Evolutionary conservation across 2,113 vertebrate genomes (phyloP), one percentile per base, ranked within the genome.

Genomic region (Pyxicephalus adspersus): DNA sequence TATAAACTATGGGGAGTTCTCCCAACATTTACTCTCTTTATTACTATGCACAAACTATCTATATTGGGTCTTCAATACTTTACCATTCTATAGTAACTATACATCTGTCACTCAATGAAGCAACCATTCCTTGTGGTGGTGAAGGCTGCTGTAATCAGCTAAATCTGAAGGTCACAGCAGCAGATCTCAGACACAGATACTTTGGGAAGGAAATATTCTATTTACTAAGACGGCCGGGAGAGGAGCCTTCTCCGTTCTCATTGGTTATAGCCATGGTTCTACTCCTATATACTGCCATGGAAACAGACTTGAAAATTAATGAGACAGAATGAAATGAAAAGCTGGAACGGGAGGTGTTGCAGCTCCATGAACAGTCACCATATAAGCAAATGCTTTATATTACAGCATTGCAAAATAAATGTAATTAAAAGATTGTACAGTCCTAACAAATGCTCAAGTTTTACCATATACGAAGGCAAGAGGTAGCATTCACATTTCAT

Each of bases 231-330:
- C 55, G 28, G 23, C 28, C 22, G 70, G 70, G 70, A 74, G 55
- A 58, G 9, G 71, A 31, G 51, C 28, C 70, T 3, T 52, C 20
- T n/a, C 26, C 54, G 0, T 54, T 60, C 22, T 61, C 54, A 34
- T 74, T 74, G 71, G 71, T 55, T 74, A 29, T 23, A 38, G 54
- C 57, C 55, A 1, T 19, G 34, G 54, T 60, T 74, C 71, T 25
- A 60, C 71, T 38, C 38, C 3, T 23, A 28, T 58, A 34, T 15
- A 74, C 29, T 74, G 71, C 71, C 71, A 74, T 74, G 71, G 71
- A 74, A 74, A 74, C 71, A 74, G 71, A 74, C 71, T 74, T 23
- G 20, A 74, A 60, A 74, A 60, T 58, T 74, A 31, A 29, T 2
- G 28, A 60, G 54, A 74, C 34, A 58, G 55, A 74, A 29, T n/a